These are phyloP conservation scores for Cosmia pyralina DNA, from an alignment of 2,888 invertebrate species.

Conservation along the genomic window DNA sequence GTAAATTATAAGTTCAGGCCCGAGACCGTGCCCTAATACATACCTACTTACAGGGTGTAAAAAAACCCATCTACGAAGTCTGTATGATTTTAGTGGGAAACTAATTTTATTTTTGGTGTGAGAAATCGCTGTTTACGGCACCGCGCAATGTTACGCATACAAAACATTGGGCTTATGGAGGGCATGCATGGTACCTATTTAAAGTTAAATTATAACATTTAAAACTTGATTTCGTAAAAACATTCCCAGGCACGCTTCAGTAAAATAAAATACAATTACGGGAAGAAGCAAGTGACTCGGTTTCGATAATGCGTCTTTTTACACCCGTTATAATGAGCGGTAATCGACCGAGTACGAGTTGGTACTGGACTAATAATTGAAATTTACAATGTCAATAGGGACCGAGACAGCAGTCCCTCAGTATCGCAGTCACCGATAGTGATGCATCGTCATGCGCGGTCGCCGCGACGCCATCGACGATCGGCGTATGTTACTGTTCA, in stretches of 20 bases:
- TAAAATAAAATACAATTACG: not conserved
- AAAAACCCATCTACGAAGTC: not conserved
- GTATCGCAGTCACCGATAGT: conserved; percentile 68
- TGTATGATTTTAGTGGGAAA: not conserved
- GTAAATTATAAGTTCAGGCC: not conserved
- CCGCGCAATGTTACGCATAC: not conserved
- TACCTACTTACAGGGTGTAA: not conserved
- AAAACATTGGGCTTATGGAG: not conserved
- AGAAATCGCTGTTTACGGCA: not conserved
- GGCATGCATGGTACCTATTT: not conserved
- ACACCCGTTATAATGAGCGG: not conserved
- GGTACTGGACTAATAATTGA: not conserved
- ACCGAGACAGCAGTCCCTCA: conserved; percentile 77
- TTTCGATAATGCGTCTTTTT: not conserved
- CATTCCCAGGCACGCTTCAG: not conserved
- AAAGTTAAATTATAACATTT: not conserved
- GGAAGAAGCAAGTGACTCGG: not conserved
- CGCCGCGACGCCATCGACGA: conserved; percentile 78
- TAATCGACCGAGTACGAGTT: not conserved
- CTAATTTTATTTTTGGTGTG: not conserved
- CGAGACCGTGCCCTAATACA: too few relatives aligned
- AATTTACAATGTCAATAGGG: conserved; percentile 28
- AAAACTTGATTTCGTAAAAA: not conserved
- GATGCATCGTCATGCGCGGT: conserved; percentile 68
- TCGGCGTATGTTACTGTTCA: conserved; percentile 69